Evolutionary conservation across 37 sponge, comb jelly and placozoan genomes (phyloP), one percentile per base, ranked within the genome.

Genomic region (Bolinopsis microptera): DNA sequence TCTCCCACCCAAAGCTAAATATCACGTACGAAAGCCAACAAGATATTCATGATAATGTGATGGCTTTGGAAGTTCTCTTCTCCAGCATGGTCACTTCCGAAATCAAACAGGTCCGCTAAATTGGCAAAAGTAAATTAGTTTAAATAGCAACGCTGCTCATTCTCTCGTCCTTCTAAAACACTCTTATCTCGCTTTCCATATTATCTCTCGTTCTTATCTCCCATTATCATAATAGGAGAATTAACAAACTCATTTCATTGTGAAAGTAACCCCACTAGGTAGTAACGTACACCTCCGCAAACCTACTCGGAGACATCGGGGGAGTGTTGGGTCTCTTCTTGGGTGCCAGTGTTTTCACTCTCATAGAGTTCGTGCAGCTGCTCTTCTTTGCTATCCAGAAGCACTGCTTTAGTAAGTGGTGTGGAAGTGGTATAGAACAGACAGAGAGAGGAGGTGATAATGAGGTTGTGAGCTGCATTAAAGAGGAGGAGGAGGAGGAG

Each of bases 31-130:
- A 28, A n/a, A 72, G 31, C 26, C 31, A n/a, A 5, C 31, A 72
- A n/a, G 75, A 72, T 21, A 72, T 72, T 24, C 75, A 30, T n/a
- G 31, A 72, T n/a, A 72, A 72, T 28, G 75, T 72, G 75, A 28
- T 72, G 26, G 75, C 31, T 8, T 2, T 72, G 26, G 75, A 72
- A 28, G 18, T 72, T 5, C 26, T 72, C 22, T 72, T 72, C 26
- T 23, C 31, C 31, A 72, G 75, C 75, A 72, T 72, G 75, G 75
- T 72, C 26, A 72, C 75, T 28, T 72, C 75, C 3, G 75, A 72
- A 72, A 72, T 72, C 18, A 72, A 72, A 21, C 75, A 72, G 26
- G 75, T 72, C 5, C 13, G 26, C 21, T 13, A 67, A n/a, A n/a
- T n/a, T n/a, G n/a, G n/a, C n/a, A n/a, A n/a, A n/a, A n/a, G n/a